Conservation (phyloP, 2,797 vertebrate genomes). For the Lagodon rhomboides region DNA sequence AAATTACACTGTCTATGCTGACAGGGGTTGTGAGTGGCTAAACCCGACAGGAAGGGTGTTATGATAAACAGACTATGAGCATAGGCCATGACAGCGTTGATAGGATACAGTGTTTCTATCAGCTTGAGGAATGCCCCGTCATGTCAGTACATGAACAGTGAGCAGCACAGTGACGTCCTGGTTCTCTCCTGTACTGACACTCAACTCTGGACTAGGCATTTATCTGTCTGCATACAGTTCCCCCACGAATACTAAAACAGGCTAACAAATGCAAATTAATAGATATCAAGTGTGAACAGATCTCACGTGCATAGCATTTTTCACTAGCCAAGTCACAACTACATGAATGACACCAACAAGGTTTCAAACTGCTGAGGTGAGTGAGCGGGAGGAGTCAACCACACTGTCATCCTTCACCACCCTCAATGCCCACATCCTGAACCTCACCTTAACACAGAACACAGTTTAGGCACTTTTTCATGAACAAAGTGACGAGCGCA, state of each 20-base stretch:
- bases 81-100: constrained; percentile 36
- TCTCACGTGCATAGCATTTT: not conserved
- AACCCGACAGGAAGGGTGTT: constrained; percentile 37
- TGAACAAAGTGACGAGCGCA: not conserved
- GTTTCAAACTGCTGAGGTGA: not conserved
- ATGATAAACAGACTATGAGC: constrained; percentile 45
- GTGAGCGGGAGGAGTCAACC: not conserved
- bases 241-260: not conserved
- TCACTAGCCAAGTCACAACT: not conserved
- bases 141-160: constrained; percentile 72
- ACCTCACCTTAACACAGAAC: constrained; percentile 17
- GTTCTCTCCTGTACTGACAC: constrained; percentile 29
- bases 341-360: not conserved
- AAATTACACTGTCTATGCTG: not conserved
- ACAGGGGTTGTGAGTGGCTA: not conserved
- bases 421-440: constrained; percentile 14
- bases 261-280: not conserved
- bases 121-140: constrained; percentile 74
- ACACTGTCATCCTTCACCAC: not conserved
- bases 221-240: not conserved
- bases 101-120: constrained; percentile 53
- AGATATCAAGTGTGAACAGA: not conserved
- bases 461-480: constrained; percentile 8
- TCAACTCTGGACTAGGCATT: constrained; percentile 16
- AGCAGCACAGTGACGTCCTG: constrained; percentile 47